These are phyloP conservation scores for Zaprionus ornatus DNA, from an alignment of 1,140 invertebrate species.

Conservation along the genomic window DNA sequence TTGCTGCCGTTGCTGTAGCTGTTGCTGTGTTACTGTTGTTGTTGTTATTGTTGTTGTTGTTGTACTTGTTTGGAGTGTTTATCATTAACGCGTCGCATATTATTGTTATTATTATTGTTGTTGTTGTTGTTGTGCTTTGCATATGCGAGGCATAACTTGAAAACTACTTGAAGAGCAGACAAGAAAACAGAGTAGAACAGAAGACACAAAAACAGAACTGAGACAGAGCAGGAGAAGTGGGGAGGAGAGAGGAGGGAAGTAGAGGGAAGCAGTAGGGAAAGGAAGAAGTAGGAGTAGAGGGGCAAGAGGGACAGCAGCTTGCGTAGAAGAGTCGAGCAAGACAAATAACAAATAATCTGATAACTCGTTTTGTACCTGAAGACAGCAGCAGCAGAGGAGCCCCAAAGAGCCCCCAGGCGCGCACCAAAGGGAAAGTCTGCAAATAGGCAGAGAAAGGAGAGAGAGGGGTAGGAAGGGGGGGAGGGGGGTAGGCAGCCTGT, in stretches of 20 bases:
- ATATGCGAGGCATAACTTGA: slow-evolving; percentile 66
- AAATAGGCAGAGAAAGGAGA: slow-evolving; percentile 10
- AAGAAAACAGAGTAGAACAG: slow-evolving; percentile 36
- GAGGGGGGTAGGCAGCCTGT: slow-evolving; percentile 1
- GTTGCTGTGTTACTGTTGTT: slow-evolving; percentile 17
- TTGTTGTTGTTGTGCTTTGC: slow-evolving; percentile 71
- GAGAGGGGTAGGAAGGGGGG: neutral
- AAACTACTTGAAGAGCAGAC: slow-evolving; percentile 72
- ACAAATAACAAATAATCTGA: slow-evolving; percentile 82
- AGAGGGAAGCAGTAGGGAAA: neutral
- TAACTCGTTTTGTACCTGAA: slow-evolving; percentile 81
- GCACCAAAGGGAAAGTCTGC: slow-evolving; percentile 71
- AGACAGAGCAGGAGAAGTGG: slow-evolving; percentile 25
- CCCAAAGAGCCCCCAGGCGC: slow-evolving; percentile 6
- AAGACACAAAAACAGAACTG: slow-evolving; percentile 22
- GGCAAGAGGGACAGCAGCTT: neutral
- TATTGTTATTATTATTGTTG: slow-evolving; percentile 52
- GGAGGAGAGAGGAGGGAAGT: slow-evolving; percentile 25
- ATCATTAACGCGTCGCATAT: slow-evolving; percentile 70
- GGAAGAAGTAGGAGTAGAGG: slow-evolving; percentile 11
- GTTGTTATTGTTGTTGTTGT: slow-evolving; percentile 34
- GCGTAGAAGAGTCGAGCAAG: slow-evolving; percentile 46
- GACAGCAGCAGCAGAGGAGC: slow-evolving; percentile 24
- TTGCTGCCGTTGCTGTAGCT: slow-evolving; percentile 22
- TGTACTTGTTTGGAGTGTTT: slow-evolving; percentile 61